Conservation (phyloP, 35 echinoderm and acorn worm species). For the Amphiura filiformis region DNA sequence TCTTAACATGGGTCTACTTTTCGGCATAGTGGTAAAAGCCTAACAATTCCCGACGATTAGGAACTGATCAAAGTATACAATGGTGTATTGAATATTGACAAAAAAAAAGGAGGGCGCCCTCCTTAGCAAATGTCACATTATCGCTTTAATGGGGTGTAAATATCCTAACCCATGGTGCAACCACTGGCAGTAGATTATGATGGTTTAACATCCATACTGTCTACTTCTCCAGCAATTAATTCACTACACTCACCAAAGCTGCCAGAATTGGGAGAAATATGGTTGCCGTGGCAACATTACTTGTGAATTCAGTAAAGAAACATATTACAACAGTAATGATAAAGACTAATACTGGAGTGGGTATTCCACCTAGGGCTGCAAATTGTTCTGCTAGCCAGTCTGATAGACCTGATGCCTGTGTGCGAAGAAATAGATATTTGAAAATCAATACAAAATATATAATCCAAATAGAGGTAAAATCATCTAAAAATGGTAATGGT, state of each 20-base stretch:
- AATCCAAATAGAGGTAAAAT: no score
- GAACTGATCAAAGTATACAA: no score
- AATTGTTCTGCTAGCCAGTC: conserved; percentile 91
- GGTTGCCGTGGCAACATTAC: conserved; percentile 91
- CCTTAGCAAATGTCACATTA: no score
- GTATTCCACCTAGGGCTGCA: conserved; percentile 49
- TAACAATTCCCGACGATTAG: no score
- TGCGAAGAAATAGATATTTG: neutral
- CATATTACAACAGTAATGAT: conserved; percentile 81
- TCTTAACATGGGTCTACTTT: no score
- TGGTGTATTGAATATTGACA: no score
- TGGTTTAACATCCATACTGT: neutral
- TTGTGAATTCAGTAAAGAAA: conserved; percentile 92
- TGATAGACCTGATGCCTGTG: conserved; percentile 81
- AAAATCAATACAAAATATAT: neutral
- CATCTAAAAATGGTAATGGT: no score
- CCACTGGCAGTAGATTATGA: neutral
- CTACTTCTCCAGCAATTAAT: neutral
- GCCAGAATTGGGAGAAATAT: conserved; percentile 93
- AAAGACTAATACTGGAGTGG: conserved; percentile 58
- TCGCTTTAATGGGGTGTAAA: no score
- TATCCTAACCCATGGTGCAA: no score
- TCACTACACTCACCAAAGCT: conserved; percentile 58
- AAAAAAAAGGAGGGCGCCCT: no score
- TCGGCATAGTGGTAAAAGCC: no score